These are phyloP conservation scores for Eristalinus sepulchralis DNA, from an alignment of 2,888 invertebrate species.

Conservation along the genomic window DNA sequence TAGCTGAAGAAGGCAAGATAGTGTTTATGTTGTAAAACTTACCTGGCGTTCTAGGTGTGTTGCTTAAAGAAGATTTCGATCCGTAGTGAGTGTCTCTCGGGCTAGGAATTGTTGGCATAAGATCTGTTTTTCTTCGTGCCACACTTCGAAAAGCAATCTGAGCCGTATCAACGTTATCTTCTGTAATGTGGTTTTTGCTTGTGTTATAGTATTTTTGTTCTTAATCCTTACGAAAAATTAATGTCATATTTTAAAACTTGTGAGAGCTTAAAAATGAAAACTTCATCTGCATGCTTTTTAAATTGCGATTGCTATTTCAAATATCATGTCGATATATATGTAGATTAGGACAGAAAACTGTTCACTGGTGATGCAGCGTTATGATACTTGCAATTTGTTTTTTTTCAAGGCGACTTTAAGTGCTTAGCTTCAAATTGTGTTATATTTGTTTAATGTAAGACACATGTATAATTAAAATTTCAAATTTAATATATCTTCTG, in stretches of 20 bases:
- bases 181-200: slow-evolving; percentile 75
- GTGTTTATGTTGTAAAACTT: slow-evolving; percentile 73
- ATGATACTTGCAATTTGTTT: not conserved
- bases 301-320: slow-evolving; percentile 22
- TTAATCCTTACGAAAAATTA: slow-evolving; percentile 39
- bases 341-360: slow-evolving; percentile 5
- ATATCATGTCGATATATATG: not conserved
- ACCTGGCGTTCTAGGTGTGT: slow-evolving; percentile 81
- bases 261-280: slow-evolving; percentile 56
- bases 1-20: slow-evolving; percentile 46
- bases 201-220: slow-evolving; percentile 63
- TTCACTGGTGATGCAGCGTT: slow-evolving; percentile 32
- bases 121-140: slow-evolving; percentile 93
- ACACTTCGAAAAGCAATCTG: slow-evolving; percentile 88
- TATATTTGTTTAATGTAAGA: not conserved
- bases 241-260: slow-evolving; percentile 49
- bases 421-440: slow-evolving; percentile 24
- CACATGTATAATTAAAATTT: not conserved
- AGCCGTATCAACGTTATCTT: slow-evolving; percentile 80
- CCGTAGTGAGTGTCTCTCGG: slow-evolving; percentile 84
- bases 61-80: slow-evolving; percentile 82
- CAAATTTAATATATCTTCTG: not conserved
- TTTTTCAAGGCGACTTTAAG: not conserved
- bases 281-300: slow-evolving; percentile 58
- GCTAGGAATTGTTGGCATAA: slow-evolving; percentile 93